Base-by-base conservation (phyloP, 2,113 vertebrate species). In the Phyllostomus hastatus region DNA sequence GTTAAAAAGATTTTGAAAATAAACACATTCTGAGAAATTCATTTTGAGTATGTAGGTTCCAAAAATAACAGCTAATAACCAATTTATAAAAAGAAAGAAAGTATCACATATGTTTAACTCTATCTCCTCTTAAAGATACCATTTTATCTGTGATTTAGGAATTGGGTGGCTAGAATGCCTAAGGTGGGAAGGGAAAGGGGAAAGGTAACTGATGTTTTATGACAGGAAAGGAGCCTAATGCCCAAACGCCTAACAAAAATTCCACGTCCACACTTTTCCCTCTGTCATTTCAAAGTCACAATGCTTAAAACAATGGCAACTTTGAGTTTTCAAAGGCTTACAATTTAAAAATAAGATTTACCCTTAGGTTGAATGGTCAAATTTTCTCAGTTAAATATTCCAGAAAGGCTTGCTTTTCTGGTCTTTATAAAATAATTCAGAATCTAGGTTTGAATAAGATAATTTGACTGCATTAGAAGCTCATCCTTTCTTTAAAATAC, bases 1-100 rank as follows among this genome's bases (percentile, higher is more conserved):
- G 35, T 75, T 91, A 52, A 70, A 86, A 94, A 85, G 41, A 85
- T 85, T 70, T 67, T 90, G 69, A 90, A 92, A 75, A 75, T 96
- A 72, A 46, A 50, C 7, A 72, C 4, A 57, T 64, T 94, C 50
- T 61, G 24, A 90, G 52, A 90, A 83, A 90, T 15, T 92, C 75
- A 38, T 54, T 93, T 61, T 90, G 67, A 87, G 43, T 88, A 93
- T 72, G 14, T 72, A 88, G 4, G 14, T 41, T 91, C 64, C 4
- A 57, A 81, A 95, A 91, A 31, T 17, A 79, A 48, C 15, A 84
- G 46, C 70, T 79, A 67, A 72, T 75, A 75, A 80, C 35, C 43
- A 92, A 50, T 64, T 90, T 92, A 89, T 87, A 33, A 48, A 88
- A 92, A 90, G 20, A 50, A 86, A 66, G 33, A 93, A 69, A 61